Evolutionary conservation across 2,888 invertebrate species (phyloP), one percentile per base, ranked within the genome.

Genomic region (Parapristionchus giblindavisi): DNA sequence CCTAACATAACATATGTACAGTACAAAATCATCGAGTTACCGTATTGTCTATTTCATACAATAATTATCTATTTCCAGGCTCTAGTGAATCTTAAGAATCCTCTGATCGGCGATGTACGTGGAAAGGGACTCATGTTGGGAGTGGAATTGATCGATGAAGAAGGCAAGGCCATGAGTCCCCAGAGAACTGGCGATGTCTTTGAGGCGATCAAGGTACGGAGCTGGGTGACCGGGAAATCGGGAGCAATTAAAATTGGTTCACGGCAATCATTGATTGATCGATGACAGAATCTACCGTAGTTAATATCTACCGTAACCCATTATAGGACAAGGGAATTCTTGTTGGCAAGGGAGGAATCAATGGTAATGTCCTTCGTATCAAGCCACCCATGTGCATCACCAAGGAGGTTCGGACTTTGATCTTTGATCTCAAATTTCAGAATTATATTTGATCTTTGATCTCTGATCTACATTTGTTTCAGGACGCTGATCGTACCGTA

Each of bases 41-140:
- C n/a, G n/a, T n/a, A n/a, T 17, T 43, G 43, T 14, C 43, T 14
- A 14, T 43, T 8, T 17, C 17, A 43, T 43, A 14, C 11, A 56
- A 56, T 27, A 29, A 56, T 11, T 56, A 32, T 2, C 17, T 32
- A 4, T 4, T 38, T 72, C 40, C 60, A 77, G 82, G 91, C 93
- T 84, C 89, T 99, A 78, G 92, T 91, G 76, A 91, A 92, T 75
- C 77, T 87, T 48, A 78, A 80, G 70, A 82, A 82, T 34, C 71
- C 89, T 95, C 89, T 93, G 21, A 91, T 99, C 61, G 97, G 98
- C 6, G 98, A 98, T 89, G 95, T 99, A 0, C 91, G 98, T 76
- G 98, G 98, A 1, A 96, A 95, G 77, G 98, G 98, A 0, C 90
- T 99, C 21, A 97, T 99, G 96, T 92, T 98, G 81, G 98, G 95